Conservation (phyloP, 2,888 invertebrate species). For the Allophyes oxyacanthae region DNA sequence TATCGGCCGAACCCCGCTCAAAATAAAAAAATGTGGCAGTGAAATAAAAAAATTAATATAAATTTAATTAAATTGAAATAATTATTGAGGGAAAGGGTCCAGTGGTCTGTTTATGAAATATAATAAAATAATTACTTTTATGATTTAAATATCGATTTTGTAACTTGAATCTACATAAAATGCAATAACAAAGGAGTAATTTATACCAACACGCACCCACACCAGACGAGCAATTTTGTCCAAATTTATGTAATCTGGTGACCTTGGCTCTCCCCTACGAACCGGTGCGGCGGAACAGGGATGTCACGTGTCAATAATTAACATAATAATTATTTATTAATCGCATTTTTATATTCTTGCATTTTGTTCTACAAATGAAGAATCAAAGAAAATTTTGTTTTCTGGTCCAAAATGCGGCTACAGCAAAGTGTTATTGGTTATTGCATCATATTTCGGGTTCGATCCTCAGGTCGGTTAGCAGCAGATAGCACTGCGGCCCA, state of each 20-base stretch:
- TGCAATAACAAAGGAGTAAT: conserved; percentile 37
- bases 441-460: too few species aligned
- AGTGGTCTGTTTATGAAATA: background rate
- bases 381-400: too few species aligned
- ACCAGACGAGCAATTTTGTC: conserved; percentile 47
- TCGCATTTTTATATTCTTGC: background rate
- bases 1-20: too few species aligned
- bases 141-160: conserved; percentile 21
- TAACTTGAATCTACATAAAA: conserved; percentile 31
- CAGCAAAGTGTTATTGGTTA: too few species aligned
- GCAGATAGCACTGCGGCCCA: too few species aligned
- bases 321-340: background rate
- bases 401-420: too few species aligned
- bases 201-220: conserved; percentile 36
- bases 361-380: too few species aligned
- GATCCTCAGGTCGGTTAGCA: too few species aligned
- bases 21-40: too few species aligned
- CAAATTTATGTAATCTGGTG: conserved; percentile 55
- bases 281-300: conserved; percentile 51
- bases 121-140: background rate
- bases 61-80: too few species aligned
- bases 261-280: conserved; percentile 55
- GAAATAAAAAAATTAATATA: too few species aligned
- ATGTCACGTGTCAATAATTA: conserved; percentile 34
- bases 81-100: too few species aligned